These are phyloP conservation scores for Lomographa bimaculata DNA, from an alignment of 2,888 invertebrate genomes.

Conservation along the genomic window DNA sequence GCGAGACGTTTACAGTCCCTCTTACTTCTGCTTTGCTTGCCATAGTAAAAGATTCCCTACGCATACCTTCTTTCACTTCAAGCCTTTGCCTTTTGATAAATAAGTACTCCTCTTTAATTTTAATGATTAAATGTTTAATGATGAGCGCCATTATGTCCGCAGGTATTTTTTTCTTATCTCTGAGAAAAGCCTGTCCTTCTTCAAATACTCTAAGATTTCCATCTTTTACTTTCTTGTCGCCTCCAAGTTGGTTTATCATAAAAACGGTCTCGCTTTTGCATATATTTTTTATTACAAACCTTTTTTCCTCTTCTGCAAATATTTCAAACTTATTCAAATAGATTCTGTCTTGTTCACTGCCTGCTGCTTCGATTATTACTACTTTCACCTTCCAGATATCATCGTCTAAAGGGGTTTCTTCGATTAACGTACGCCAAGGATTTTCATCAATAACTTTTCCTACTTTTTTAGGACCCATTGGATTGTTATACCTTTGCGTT, in stretches of 20 bases:
- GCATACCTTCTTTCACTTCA: slow-evolving; percentile 65
- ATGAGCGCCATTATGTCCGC: slow-evolving; percentile 66
- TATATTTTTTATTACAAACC: slow-evolving; percentile 75
- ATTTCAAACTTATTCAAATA: slow-evolving; percentile 70
- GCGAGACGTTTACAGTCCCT: slow-evolving; percentile 52
- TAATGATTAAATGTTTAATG: slow-evolving; percentile 70
- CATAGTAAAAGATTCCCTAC: slow-evolving; percentile 66
- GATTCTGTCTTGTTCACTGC: slow-evolving; percentile 67
- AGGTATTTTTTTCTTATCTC: slow-evolving; percentile 69
- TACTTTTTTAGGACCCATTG: slow-evolving; percentile 62
- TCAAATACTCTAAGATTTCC: slow-evolving; percentile 68
- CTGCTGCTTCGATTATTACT: slow-evolving; percentile 66
- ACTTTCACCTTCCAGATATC: slow-evolving; percentile 65
- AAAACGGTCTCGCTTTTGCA: slow-evolving; percentile 75
- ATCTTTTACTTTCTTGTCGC: slow-evolving; percentile 70
- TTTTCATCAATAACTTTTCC: slow-evolving; percentile 49
- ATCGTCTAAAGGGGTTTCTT: slow-evolving; percentile 57
- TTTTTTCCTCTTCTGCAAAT: slow-evolving; percentile 63
- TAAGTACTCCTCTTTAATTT: slow-evolving; percentile 73
- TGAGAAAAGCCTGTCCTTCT: slow-evolving; percentile 65
- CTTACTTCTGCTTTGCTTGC: slow-evolving; percentile 57
- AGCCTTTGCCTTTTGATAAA: slow-evolving; percentile 65
- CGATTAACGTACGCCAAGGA: slow-evolving; percentile 58
- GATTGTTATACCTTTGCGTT: not conserved
- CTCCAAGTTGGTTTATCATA: slow-evolving; percentile 75